Percentiles rank a stretch among this genome's conserved stretches.
phyloP scores from a whole-genome alignment of 2,888 invertebrate species.

The Drosophila anomelani region DNA sequence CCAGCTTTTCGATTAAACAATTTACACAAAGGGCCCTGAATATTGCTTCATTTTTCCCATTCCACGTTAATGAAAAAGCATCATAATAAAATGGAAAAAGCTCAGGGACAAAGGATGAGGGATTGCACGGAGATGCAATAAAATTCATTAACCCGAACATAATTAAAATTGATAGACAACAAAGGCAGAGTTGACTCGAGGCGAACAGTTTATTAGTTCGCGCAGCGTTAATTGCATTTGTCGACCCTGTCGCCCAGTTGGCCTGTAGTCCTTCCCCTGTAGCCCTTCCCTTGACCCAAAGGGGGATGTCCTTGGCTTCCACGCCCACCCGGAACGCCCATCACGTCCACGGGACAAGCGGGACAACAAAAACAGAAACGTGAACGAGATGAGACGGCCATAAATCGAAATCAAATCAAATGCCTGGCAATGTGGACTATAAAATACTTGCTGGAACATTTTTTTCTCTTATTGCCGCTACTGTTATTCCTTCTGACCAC shows the following conservation, averaged over 20 bases:
- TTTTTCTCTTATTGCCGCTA: slow-evolving; percentile 16
- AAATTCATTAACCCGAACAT: slow-evolving; percentile 54
- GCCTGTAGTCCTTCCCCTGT: background rate
- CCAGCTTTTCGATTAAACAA: background rate
- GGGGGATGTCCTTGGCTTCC: background rate
- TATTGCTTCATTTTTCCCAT: background rate
- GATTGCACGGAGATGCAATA: slow-evolving; percentile 33
- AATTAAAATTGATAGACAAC: slow-evolving; percentile 55
- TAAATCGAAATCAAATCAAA: slow-evolving; percentile 75
- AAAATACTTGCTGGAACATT: slow-evolving; percentile 59
- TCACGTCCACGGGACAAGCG: slow-evolving; percentile 31
- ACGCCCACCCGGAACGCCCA: slow-evolving; percentile 18
- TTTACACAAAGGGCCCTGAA: background rate
- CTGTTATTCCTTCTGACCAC: slow-evolving; percentile 18
- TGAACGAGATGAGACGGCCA: slow-evolving; percentile 37
- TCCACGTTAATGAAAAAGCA: slow-evolving; percentile 13
- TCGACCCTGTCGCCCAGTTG: background rate
- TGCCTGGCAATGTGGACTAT: slow-evolving; percentile 58
- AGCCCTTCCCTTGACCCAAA: background rate
- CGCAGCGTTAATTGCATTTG: slow-evolving; percentile 42
- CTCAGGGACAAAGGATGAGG: slow-evolving; percentile 10
- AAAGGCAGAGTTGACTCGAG: slow-evolving; percentile 24
- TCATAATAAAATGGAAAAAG: slow-evolving; percentile 19
- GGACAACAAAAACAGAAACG: slow-evolving; percentile 17
- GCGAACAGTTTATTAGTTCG: slow-evolving; percentile 45